These are phyloP conservation scores for Acipenser transmontanus DNA, from an alignment of 2,797 vertebrate species.

Conservation along the genomic window DNA sequence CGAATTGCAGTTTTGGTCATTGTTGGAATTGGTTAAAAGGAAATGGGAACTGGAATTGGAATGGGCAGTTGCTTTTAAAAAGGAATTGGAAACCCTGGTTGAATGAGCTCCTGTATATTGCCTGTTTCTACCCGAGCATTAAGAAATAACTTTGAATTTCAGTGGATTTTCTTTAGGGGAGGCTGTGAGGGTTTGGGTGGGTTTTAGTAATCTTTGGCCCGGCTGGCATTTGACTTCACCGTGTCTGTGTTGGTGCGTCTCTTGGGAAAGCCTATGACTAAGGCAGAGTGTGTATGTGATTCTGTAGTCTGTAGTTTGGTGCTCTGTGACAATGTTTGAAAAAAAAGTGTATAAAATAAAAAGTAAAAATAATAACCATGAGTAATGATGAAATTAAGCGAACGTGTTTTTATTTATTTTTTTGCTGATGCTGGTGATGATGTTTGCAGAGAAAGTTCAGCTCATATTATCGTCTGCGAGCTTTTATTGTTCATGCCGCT, in stretches of 20 bases:
- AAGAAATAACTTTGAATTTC: too few species aligned
- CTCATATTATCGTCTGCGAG: slow-evolving; percentile 53
- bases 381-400: slow-evolving; percentile 62
- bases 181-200: too few species aligned
- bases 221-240: slow-evolving; percentile 42
- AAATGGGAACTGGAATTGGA: too few species aligned
- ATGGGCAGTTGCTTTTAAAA: too few species aligned
- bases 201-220: background rate
- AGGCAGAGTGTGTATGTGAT: slow-evolving; percentile 84
- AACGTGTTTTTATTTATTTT: slow-evolving; percentile 32
- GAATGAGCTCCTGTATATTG: too few species aligned
- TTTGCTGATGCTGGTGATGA: slow-evolving; percentile 27
- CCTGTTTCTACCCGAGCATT: too few species aligned
- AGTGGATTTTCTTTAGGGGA: too few species aligned
- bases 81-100: too few species aligned
- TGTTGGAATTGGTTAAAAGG: too few species aligned
- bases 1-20: too few species aligned
- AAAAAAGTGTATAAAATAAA: slow-evolving; percentile 65
- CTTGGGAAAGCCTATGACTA: slow-evolving; percentile 59
- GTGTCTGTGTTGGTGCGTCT: slow-evolving; percentile 61
- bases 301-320: slow-evolving; percentile 98
- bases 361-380: slow-evolving; percentile 38
- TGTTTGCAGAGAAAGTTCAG: slow-evolving; percentile 53
- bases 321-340: slow-evolving; percentile 77
- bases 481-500: slow-evolving; percentile 61